Conservation (phyloP, 2,113 vertebrate genomes). For the Jaculus jaculus region DNA sequence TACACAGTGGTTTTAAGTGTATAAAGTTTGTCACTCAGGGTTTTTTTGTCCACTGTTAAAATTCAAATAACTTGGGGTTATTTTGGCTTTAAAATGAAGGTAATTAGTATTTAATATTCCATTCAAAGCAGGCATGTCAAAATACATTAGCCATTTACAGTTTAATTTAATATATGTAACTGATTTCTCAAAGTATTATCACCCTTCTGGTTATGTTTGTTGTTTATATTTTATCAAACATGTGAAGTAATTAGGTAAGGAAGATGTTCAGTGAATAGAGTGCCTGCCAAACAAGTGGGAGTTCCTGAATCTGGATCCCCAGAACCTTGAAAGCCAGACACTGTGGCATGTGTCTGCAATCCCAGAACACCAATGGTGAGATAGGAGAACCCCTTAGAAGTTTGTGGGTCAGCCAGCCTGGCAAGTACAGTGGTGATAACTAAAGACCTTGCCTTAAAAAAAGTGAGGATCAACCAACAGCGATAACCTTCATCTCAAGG, state of each 20-base stretch:
- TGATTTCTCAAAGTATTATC: background rate
- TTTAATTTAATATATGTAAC: background rate
- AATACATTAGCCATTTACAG: conserved; percentile 26
- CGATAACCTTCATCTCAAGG: too few relatives aligned
- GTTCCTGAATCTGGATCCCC: background rate
- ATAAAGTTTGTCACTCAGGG: conserved; percentile 14
- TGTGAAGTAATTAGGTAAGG: background rate
- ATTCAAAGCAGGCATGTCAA: conserved; percentile 50
- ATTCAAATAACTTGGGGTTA: conserved; percentile 16
- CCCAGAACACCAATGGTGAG: too few relatives aligned
- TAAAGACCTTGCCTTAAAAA: too few relatives aligned
- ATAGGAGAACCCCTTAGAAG: too few relatives aligned
- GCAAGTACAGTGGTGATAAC: too few relatives aligned
- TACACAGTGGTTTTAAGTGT: conserved; percentile 1
- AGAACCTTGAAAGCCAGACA: too few relatives aligned
- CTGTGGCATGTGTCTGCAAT: too few relatives aligned
- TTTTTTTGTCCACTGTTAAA: conserved; percentile 33
- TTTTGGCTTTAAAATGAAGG: conserved; percentile 52
- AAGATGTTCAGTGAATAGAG: too few relatives aligned
- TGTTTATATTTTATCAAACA: background rate
- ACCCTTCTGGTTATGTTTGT: background rate
- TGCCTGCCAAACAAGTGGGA: too few relatives aligned
- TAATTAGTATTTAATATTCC: background rate
- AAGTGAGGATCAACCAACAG: too few relatives aligned
- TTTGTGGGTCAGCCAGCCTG: too few relatives aligned